Conservation (phyloP, 2,888 invertebrate species). For the Diloba caeruleocephala region DNA sequence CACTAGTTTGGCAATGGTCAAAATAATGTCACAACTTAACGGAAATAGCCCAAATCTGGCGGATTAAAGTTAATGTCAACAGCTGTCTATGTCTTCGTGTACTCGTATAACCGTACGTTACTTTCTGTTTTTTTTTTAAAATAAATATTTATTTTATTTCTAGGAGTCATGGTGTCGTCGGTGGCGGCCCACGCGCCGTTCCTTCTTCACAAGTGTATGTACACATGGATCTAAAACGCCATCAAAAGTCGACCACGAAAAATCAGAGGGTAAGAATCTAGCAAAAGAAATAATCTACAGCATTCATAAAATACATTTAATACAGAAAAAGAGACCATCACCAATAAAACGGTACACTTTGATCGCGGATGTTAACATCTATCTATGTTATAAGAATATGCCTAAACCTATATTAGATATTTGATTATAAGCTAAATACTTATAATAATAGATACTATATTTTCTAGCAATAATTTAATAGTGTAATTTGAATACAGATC, state of each 20-base stretch:
- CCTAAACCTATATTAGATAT: constrained; percentile 68
- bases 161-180: constrained; percentile 91
- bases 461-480: constrained; percentile 85
- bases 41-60: too few relatives aligned
- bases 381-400: constrained; percentile 56
- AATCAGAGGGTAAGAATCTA: constrained; percentile 81
- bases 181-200: constrained; percentile 87
- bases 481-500: constrained; percentile 84
- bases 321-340: constrained; percentile 84
- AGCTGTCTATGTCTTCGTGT: too few relatives aligned
- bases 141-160: constrained; percentile 38
- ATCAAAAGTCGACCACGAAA: constrained; percentile 79
- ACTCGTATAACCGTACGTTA: background rate
- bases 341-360: constrained; percentile 77
- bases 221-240: constrained; percentile 80
- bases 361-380: constrained; percentile 64
- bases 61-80: too few relatives aligned
- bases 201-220: constrained; percentile 81
- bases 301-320: constrained; percentile 73
- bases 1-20: too few relatives aligned
- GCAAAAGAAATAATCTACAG: constrained; percentile 47
- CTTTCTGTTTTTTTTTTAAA: background rate
- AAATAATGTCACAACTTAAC: too few relatives aligned
- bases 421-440: constrained; percentile 70
- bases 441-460: constrained; percentile 69